Evolutionary conservation across 2,113 vertebrate genomes (phyloP), one percentile per base, ranked within the genome.

Genomic region (Passer domesticus): DNA sequence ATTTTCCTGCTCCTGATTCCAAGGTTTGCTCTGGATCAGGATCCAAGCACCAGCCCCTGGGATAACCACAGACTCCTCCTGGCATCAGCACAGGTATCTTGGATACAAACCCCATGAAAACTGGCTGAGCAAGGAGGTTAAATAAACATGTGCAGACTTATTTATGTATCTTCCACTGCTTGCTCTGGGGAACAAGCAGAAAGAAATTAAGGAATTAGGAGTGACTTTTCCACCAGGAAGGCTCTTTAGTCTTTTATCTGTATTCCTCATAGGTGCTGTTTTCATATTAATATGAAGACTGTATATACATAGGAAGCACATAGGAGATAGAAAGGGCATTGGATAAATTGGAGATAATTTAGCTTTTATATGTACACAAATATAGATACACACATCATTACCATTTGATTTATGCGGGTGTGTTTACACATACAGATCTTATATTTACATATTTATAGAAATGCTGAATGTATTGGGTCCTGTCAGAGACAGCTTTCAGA

Each of bases 371-470:
- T 79, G 68, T 73, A 91, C 78, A 95, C 92, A 94, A 90, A 95
- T 87, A 90, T 12, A 95, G 94, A 93, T 76, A 84, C 15, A 90
- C 82, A 94, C 90, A 92, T 95, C 95, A 95, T 96, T 96, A 94
- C 90, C 50, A 1, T 80, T 80, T 96, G 96, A 96, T 96, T 96
- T 95, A 86, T 92, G 94, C 7, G 2, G 35, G 90, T 94, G 92
- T 95, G 94, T 95, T 95, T 97, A 92, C 89, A 95, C 93, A 94
- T 89, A 87, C 86, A 84, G 73, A 84, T 79, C 89, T 77, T 43
- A 60, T 91, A 94, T 95, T 95, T 97, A 94, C 91, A 95, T 97
- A 96, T 94, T 94, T 89, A 94, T 84, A 58, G 87, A 82, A 72
- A 87, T 46, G 87, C 78, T 73, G 80, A 39, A 95, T 73, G 78